Percentiles rank a stretch among this genome's conserved stretches.
phyloP scores from a whole-genome alignment of 2,797 vertebrate species.

The Psittacula echo region DNA sequence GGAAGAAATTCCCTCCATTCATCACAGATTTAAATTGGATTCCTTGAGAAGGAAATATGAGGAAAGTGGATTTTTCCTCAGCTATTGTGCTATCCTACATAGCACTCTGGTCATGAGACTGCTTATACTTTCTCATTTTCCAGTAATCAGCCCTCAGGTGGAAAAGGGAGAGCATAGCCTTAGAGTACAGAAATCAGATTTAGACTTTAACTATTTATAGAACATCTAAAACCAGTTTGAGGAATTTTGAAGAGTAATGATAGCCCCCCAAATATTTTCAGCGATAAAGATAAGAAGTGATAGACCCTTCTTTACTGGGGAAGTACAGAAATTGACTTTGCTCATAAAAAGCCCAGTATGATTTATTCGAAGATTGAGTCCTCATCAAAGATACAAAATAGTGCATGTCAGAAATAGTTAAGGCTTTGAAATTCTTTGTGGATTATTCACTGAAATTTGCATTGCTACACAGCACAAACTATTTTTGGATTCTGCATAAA shows the following conservation, averaged over 20 bases:
- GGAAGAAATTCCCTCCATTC: background rate
- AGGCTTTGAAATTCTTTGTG: conserved; percentile 59
- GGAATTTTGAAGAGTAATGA: background rate
- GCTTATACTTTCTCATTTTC: background rate
- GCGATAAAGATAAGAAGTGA: background rate
- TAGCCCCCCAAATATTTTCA: background rate
- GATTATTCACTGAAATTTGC: conserved; percentile 69
- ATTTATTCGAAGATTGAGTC: conserved; percentile 24
- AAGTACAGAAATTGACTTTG: background rate
- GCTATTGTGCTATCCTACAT: background rate
- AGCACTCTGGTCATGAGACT: background rate
- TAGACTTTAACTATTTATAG: background rate
- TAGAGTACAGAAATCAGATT: background rate
- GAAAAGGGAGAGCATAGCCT: background rate
- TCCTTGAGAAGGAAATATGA: background rate
- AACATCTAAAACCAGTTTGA: background rate
- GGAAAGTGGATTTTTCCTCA: background rate
- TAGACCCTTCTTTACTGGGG: background rate
- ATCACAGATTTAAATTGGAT: background rate
- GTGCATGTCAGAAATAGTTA: conserved; percentile 58
- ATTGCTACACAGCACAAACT: conserved; percentile 56
- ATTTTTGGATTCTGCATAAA: conserved; percentile 71
- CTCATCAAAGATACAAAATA: conserved; percentile 31
- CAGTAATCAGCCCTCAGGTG: background rate
- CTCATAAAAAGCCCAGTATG: background rate